These are phyloP conservation scores for Heliothis virescens DNA, from an alignment of 1,140 invertebrate species.

Conservation along the genomic window DNA sequence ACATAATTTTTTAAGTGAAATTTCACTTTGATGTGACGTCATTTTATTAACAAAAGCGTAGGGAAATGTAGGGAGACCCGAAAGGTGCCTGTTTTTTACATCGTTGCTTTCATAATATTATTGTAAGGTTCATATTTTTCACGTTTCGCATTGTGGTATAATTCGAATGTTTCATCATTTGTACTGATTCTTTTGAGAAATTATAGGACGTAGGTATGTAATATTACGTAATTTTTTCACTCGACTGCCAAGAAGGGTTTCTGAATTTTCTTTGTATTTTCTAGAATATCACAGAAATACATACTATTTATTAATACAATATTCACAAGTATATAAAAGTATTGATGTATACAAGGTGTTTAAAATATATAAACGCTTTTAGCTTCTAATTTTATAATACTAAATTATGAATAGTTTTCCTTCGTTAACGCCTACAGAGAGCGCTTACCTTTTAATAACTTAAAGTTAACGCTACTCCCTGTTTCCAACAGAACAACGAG, in stretches of 20 bases:
- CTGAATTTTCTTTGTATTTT: too few species aligned
- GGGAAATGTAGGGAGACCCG: not conserved
- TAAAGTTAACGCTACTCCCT: conserved; percentile 31
- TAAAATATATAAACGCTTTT: too few species aligned
- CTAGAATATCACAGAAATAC: too few species aligned
- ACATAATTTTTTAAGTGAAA: conserved; percentile 10
- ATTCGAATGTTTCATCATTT: not conserved
- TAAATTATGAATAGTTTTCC: too few species aligned
- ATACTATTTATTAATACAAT: too few species aligned
- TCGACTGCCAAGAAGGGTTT: too few species aligned
- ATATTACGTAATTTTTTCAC: too few species aligned
- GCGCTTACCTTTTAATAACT: conserved; percentile 22
- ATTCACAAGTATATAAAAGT: too few species aligned
- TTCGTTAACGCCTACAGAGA: not conserved
- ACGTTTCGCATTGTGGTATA: not conserved
- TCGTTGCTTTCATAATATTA: conserved; percentile 10
- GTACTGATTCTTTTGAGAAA: not conserved
- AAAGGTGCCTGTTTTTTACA: conserved; percentile 3
- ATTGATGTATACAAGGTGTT: too few species aligned
- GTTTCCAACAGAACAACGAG: conserved; percentile 39
- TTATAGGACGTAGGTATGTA: too few species aligned
- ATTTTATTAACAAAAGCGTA: conserved; percentile 30
- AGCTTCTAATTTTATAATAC: too few species aligned
- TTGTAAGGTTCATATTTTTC: conserved; percentile 12
- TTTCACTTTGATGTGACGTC: conserved; percentile 26